These are phyloP conservation scores for Chromis chromis DNA, from an alignment of 2,797 vertebrate genomes.

Conservation along the genomic window DNA sequence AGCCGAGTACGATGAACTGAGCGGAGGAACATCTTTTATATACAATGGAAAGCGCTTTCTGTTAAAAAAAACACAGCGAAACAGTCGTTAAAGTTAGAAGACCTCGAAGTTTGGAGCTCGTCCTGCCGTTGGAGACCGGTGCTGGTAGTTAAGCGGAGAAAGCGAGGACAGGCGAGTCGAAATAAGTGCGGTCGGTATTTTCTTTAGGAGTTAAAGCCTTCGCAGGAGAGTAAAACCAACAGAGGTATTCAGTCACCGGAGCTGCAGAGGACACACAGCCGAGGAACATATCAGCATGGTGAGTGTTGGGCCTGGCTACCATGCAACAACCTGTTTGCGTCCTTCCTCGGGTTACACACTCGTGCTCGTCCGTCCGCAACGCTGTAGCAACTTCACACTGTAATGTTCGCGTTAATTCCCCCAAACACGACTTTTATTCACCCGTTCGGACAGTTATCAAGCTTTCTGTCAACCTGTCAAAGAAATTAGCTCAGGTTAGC, in stretches of 20 bases:
- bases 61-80: neutral
- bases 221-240: conserved; percentile 19
- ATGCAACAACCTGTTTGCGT: conserved; percentile 75
- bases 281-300: conserved; percentile 79
- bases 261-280: conserved; percentile 33
- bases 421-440: neutral
- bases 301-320: conserved; percentile 78
- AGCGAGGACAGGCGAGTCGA: conserved; percentile 11
- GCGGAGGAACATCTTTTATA: neutral
- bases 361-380: conserved; percentile 9
- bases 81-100: too few species aligned
- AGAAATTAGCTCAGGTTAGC: conserved; percentile 8
- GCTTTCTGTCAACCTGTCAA: neutral
- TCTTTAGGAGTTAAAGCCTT: neutral
- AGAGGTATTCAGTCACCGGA: neutral
- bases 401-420: neutral
- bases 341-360: conserved; percentile 18
- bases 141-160: conserved; percentile 28
- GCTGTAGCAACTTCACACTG: neutral
- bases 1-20: conserved; percentile 14
- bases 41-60: conserved; percentile 16
- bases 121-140: conserved; percentile 29
- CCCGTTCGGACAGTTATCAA: fast-evolving
- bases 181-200: conserved; percentile 15
- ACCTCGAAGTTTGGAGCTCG: conserved; percentile 40